A percentile compares a stretch with the other conserved stretches of the same genome.
Conservation (phyloP, 2,888 invertebrate species). For the Thecocarcelia acutangulata region DNA sequence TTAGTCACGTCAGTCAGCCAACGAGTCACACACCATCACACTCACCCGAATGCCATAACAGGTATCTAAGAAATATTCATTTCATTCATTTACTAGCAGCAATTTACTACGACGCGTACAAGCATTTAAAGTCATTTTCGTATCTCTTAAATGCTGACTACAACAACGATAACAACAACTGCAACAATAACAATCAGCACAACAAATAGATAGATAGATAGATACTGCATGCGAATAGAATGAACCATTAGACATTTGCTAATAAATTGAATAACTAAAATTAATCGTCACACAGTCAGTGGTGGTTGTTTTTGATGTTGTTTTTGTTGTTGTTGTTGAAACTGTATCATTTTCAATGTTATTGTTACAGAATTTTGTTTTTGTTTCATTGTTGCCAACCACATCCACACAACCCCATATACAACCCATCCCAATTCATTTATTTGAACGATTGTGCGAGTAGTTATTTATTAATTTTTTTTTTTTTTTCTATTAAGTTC, state of each 20-base stretch:
- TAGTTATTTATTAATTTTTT: background rate
- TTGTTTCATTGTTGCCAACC: slow-evolving; percentile 24
- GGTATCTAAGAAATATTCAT: slow-evolving; percentile 38
- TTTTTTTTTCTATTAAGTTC: slow-evolving; percentile 13
- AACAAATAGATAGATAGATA: background rate
- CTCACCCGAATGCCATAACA: slow-evolving; percentile 8
- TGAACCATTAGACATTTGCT: slow-evolving; percentile 17
- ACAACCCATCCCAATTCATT: background rate
- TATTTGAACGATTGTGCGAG: background rate
- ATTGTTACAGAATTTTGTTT: background rate
- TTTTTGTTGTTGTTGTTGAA: background rate
- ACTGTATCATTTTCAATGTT: slow-evolving; percentile 1
- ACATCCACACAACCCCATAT: background rate
- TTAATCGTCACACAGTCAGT: slow-evolving; percentile 32
- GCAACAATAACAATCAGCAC: background rate
- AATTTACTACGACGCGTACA: slow-evolving; percentile 45
- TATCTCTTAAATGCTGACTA: slow-evolving; percentile 21
- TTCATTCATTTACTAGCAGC: slow-evolving; percentile 49
- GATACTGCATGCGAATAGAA: slow-evolving; percentile 13
- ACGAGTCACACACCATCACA: background rate
- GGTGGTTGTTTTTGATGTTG: background rate
- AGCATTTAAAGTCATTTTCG: slow-evolving; percentile 33
- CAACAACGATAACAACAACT: slow-evolving; percentile 1
- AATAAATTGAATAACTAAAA: slow-evolving; percentile 33
- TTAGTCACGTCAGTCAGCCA: background rate